Base-by-base conservation (phyloP, 92 coral and sea anemone species). In the Scolanthus callimorphus region DNA sequence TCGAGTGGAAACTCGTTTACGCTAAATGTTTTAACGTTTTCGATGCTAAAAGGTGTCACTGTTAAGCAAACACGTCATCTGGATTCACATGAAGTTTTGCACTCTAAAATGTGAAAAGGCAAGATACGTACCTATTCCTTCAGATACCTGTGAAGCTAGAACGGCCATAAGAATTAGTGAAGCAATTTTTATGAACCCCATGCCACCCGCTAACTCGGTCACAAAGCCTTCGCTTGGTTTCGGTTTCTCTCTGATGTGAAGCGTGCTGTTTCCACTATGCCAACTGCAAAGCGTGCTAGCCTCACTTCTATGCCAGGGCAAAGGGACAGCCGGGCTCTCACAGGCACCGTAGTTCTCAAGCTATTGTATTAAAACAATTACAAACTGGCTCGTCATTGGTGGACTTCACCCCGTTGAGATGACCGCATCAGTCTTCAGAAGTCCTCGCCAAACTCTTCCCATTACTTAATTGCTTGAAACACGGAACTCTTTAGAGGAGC, bases 391-490 rank as follows among this genome's bases (percentile, higher is more conserved):
- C 17, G 11, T 46, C 11, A 46, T 46, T 46, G 52, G 52, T 20
- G 4, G 22, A 4, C 22, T n/a, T n/a, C 23, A 6, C 8, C 12
- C 22, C 23, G 8, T 21, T 46, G 17, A 9, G 52, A 9, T 19
- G 52, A 46, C 52, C 52, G 52, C 52, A 46, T 19, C 52, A 20
- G 52, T 46, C 23, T 19, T 6, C 41, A 15, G 8, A 9, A 46
- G 52, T 46, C 52, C 17, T 46, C 4, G 52, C 12, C 52, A 46
- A 46, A 46, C 52, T 46, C 11, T 46, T 46, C 11, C 52, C 52
- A 46, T 46, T 46, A 46, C 4, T 46, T 46, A 46, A 46, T 46
- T 46, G 52, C 52, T 46, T 46, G 11, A 46, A 46, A 46, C 52
- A 19, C 52, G 52, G 52, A 46, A 46, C 8, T 46, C 4, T 11